Base-by-base conservation (phyloP, 2,888 invertebrate genomes). In the Sesia bembeciformis region DNA sequence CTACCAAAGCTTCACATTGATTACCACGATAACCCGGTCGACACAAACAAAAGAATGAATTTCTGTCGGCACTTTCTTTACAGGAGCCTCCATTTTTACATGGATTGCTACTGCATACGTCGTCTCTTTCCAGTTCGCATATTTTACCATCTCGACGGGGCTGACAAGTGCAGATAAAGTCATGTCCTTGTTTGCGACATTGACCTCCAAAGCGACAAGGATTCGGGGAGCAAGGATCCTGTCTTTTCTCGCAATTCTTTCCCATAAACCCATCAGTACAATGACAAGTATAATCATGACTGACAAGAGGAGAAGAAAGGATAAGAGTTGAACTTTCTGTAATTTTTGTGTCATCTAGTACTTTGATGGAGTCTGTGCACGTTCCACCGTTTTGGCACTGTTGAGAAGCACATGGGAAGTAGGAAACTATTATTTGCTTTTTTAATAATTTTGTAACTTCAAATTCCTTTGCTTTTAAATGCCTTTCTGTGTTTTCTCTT, bases 41-140 rank as follows among this genome's bases (percentile, higher is more conserved):
- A 74, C 98, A 98, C 1, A 96, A 87, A 68, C 98, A 98, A 81
- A 96, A 97, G 91, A 95, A 98, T 40, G 95, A 95, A 40, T 94
- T 95, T 52, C 95, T 94, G 68, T 97, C 96, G 0, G 95, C 93
- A 70, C 96, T 96, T 72, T 96, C 95, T 63, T 96, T 93, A 67
- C 98, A 98, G 0, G 96, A 96, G 3, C 97, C 98, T 5, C 97
- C 97, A 74, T 98, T 97, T 67, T 93, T 93, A 74, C 98, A 98
- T 0, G 97, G 97, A 71, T 94, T 95, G 53, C 92, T 93, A 53
- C 94, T 94, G 72, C 97, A 98, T 0, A 94, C 94, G 66, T 96
- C 95, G 41, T 95, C 95, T 64, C 94, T 91, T 75, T 97, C 96
- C 54, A 93, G 76, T 72, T 98, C 96, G 72, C 97, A 97, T 40